Evolutionary conservation across 2,888 invertebrate species (phyloP), one percentile per base, ranked within the genome.

Genomic region (Flexamia atlantica): DNA sequence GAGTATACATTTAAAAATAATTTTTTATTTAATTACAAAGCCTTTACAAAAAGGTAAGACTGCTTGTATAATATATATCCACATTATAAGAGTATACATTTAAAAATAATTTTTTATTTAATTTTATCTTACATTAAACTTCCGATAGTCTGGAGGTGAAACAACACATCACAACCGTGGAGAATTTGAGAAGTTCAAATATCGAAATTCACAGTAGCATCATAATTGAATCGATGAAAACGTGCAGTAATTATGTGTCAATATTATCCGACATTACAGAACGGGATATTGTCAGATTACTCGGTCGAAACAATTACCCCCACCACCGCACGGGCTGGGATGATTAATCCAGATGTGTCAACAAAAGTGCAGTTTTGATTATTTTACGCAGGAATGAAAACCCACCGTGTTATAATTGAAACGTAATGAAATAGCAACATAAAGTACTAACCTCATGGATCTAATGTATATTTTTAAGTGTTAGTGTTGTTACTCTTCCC

Each of bases 181-280:
- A 30, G 68, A 14, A 68, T 30, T n/a, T 32, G 3, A 30, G 32
- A 17, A 2, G 14, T n/a, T 32, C 5, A 23, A 32, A 70, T 20
- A 40, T 23, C 30, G 40, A 14, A 40, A 1, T n/a, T 10, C 40
- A 5, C 68, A 40, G 70, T 36, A 14, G 64, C 64, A 10, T 70
- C n/a, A 64, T 70, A 70, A 70, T 70, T 70, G 70, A 70, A 70
- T 70, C 70, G 70, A 70, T 70, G 40, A 40, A 36, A 70, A 70
- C 40, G 70, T 23, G 70, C 70, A 40, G 70, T 70, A 70, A 70
- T 70, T 70, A 70, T 70, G 70, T 70, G 70, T 70, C 70, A 70
- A 70, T 70, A 40, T 70, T 70, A 70, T 70, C 70, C 70, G 10
- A 20, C 68, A 60, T 60, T 60, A 60, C 25, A 25, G 60, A 25